These are phyloP conservation scores for Drosophila merina DNA, from an alignment of 2,888 invertebrate genomes.

Conservation along the genomic window DNA sequence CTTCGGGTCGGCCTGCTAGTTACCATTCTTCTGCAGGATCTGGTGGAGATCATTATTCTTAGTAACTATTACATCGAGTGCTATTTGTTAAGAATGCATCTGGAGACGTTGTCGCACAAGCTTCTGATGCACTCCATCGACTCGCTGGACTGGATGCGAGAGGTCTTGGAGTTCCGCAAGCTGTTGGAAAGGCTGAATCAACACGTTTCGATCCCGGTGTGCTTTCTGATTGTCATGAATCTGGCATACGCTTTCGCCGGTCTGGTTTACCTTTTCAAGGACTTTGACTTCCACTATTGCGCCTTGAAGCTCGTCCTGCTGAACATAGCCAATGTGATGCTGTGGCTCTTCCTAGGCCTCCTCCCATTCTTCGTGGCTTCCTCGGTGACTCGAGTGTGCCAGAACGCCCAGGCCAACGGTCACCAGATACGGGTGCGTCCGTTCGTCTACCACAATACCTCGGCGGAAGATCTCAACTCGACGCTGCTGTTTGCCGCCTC, in stretches of 20 bases:
- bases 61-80: constrained; percentile 93
- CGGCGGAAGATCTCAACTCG: constrained; percentile 90
- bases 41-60: constrained; percentile 92
- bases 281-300: constrained; percentile 85
- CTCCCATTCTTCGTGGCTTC: constrained; percentile 87
- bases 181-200: constrained; percentile 90
- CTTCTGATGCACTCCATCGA: constrained; percentile 89
- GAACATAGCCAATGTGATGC: constrained; percentile 86
- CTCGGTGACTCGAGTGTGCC: constrained; percentile 89
- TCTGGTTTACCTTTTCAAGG: constrained; percentile 87
- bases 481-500: constrained; percentile 91
- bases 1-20: constrained; percentile 86
- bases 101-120: constrained; percentile 89
- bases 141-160: constrained; percentile 91
- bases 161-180: constrained; percentile 91
- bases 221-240: constrained; percentile 90
- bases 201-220: constrained; percentile 90
- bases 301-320: constrained; percentile 87
- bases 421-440: constrained; percentile 91
- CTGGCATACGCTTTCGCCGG: constrained; percentile 90
- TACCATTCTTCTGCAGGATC: constrained; percentile 90
- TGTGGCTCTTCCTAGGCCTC: constrained; percentile 81
- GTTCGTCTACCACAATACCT: constrained; percentile 91
- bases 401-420: constrained; percentile 89
- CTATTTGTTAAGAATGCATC: constrained; percentile 90